phyloP scores from a whole-genome alignment of 2,888 invertebrate genomes.

The Ochropacha duplaris region DNA sequence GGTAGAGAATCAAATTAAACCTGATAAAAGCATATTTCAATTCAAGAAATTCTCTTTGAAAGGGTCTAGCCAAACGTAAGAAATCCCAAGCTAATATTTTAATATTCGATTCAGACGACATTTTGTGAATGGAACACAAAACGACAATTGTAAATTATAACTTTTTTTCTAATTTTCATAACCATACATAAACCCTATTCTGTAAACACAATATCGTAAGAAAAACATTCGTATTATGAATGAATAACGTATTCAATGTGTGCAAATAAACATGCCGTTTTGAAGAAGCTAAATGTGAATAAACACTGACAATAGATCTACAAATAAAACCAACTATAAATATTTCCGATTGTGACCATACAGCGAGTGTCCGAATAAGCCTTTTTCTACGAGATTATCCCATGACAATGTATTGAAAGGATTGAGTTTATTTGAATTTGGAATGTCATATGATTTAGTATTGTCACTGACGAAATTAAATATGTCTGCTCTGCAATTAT shows the following conservation, averaged over 20 bases:
- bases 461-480: constrained; percentile 17
- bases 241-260: constrained; percentile 62
- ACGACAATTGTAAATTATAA: constrained; percentile 30
- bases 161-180: constrained; percentile 17
- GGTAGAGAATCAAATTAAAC: not conserved
- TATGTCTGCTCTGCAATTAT: not conserved
- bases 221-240: constrained; percentile 71
- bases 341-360: constrained; percentile 57
- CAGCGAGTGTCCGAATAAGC: constrained; percentile 25
- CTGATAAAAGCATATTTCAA: not conserved
- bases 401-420: constrained; percentile 36
- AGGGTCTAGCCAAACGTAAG: constrained; percentile 23
- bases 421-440: constrained; percentile 38
- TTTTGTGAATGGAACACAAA: constrained; percentile 19
- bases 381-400: constrained; percentile 44
- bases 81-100: not conserved
- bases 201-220: constrained; percentile 51
- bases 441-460: constrained; percentile 26
- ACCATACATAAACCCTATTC: constrained; percentile 50
- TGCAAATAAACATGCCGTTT: constrained; percentile 57
- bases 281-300: constrained; percentile 74
- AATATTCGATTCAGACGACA: constrained; percentile 21
- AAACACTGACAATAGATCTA: constrained; percentile 61
- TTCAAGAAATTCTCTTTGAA: constrained; percentile 13
- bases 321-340: constrained; percentile 61